Conservation (phyloP, 2,888 invertebrate genomes). For the Osmoderma eremita region DNA sequence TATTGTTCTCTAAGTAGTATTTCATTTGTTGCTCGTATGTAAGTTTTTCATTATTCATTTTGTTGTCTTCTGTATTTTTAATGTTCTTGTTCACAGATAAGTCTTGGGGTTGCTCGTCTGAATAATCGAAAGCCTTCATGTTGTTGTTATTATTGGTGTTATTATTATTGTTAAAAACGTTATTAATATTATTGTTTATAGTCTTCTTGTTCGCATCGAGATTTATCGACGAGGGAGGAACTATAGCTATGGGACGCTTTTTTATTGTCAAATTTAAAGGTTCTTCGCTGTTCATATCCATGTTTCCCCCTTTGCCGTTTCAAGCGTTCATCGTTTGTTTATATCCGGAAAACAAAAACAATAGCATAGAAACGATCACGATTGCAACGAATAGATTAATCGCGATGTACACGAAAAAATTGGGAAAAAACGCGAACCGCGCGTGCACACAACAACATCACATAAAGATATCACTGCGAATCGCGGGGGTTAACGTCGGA, state of each 20-base stretch:
- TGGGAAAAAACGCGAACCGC: slow-evolving; percentile 45
- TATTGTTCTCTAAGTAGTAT: slow-evolving; percentile 51
- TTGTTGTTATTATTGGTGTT: slow-evolving; percentile 47
- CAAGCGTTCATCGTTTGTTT: slow-evolving; percentile 14
- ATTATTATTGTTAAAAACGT: slow-evolving; percentile 44
- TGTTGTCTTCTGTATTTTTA: slow-evolving; percentile 44
- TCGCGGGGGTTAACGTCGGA: slow-evolving; percentile 54
- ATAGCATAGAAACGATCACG: slow-evolving; percentile 16
- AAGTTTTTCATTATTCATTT: slow-evolving; percentile 30
- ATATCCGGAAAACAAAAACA: slow-evolving; percentile 29
- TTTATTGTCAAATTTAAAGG: slow-evolving; percentile 65
- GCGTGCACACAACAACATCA: slow-evolving; percentile 48
- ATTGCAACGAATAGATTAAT: slow-evolving; percentile 38
- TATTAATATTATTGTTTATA: slow-evolving; percentile 46
- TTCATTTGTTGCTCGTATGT: slow-evolving; percentile 29
- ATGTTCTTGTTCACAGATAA: slow-evolving; percentile 56
- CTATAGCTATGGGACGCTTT: slow-evolving; percentile 67
- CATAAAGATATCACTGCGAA: slow-evolving; percentile 51
- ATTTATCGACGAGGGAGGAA: slow-evolving; percentile 63
- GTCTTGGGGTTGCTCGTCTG: slow-evolving; percentile 64
- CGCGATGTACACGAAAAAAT: slow-evolving; percentile 37
- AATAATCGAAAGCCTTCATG: slow-evolving; percentile 48
- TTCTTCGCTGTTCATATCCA: slow-evolving; percentile 55
- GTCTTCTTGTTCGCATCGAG: slow-evolving; percentile 50
- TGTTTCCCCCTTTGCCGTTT: neutral